Conservation (phyloP, 2,797 vertebrate species). For the Tokudaia tokunoshimensis region DNA sequence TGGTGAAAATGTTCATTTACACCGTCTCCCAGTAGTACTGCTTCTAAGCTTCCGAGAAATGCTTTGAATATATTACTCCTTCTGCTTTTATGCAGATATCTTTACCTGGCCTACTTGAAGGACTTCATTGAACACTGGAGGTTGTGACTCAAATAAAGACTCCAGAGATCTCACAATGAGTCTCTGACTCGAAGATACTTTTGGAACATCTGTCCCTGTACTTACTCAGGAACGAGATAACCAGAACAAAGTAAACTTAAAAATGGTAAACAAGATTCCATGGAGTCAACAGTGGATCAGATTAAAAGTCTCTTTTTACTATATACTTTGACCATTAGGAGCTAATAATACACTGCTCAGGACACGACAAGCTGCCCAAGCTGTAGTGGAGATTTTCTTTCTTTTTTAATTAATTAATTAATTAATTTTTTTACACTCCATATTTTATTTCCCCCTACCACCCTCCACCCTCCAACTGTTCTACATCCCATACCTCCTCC, state of each 20-base stretch:
- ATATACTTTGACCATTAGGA: too few relatives aligned
- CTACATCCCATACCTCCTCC: too few relatives aligned
- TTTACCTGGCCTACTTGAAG: neutral
- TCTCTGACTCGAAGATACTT: neutral
- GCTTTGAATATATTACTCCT: neutral
- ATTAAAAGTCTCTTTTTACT: too few relatives aligned
- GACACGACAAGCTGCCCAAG: too few relatives aligned
- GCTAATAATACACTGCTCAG: too few relatives aligned
- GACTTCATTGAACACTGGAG: neutral
- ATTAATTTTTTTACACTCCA: too few relatives aligned
- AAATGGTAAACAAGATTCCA: neutral
- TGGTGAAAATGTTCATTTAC: neutral
- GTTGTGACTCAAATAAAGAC: neutral
- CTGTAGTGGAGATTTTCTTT: too few relatives aligned
- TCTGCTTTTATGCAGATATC: neutral
- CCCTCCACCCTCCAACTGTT: too few relatives aligned
- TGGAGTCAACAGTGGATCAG: too few relatives aligned
- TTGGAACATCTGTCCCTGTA: neutral
- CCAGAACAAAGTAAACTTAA: neutral
- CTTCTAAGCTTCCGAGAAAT: neutral
- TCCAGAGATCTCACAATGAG: neutral
- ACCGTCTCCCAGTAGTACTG: neutral
- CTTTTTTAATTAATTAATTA: too few relatives aligned
- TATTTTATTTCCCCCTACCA: too few relatives aligned
- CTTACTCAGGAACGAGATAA: neutral